These are phyloP conservation scores for Zaprionus ornatus DNA, from an alignment of 1,140 invertebrate species.

Conservation along the genomic window DNA sequence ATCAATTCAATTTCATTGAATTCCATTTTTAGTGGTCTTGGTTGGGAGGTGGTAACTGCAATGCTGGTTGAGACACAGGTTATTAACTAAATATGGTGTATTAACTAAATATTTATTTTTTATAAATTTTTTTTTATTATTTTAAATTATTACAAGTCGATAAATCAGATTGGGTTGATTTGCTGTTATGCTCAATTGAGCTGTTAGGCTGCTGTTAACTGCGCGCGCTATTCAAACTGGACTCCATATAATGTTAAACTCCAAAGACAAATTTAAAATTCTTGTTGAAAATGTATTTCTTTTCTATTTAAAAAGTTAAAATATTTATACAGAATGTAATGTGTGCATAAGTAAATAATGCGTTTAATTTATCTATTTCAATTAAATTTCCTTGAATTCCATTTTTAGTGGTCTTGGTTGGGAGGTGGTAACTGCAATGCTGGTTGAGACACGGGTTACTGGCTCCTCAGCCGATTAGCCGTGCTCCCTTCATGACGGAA, in stretches of 20 bases:
- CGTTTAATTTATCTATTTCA: no score
- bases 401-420: not conserved
- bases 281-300: not conserved
- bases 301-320: no score
- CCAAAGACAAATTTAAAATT: not conserved
- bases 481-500: conserved; percentile 4
- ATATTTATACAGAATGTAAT: no score
- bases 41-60: no score
- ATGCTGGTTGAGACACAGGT: no score
- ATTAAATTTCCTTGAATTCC: not conserved
- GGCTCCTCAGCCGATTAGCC: conserved; percentile 26
- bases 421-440: not conserved
- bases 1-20: no score
- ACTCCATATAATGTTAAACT: not conserved
- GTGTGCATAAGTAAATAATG: not conserved
- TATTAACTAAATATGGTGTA: no score
- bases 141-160: not conserved
- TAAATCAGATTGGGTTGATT: not conserved
- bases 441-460: not conserved
- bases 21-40: no score
- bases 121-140: no score
- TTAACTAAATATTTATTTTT: not conserved
- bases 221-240: conserved; percentile 9
- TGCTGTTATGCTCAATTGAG: not conserved
- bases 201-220: conserved; percentile 23